Evolutionary conservation across 2,888 invertebrate genomes (phyloP).

Genomic region (Syritta pipiens): DNA sequence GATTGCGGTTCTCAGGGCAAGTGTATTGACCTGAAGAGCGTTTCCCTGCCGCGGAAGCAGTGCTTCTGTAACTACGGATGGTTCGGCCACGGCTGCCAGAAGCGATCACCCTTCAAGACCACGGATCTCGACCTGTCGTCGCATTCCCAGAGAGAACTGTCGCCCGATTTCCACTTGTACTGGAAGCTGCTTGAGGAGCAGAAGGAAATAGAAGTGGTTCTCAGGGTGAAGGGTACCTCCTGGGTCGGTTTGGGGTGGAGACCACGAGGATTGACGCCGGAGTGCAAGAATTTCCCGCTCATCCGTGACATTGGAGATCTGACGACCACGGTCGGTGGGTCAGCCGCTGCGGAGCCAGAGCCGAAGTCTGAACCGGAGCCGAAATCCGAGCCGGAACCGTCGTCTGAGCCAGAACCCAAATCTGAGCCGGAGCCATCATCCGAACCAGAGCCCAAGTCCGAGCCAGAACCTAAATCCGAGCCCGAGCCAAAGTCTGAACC

Average conservation of each 20-base stretch:
- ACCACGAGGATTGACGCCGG: conserved; percentile 86
- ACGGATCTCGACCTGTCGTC: conserved; percentile 86
- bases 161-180: conserved; percentile 88
- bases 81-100: conserved; percentile 91
- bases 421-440: conserved; percentile 77
- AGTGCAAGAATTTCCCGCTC: conserved; percentile 90
- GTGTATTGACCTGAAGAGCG: conserved; percentile 90
- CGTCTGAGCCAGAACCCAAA: conserved; percentile 73
- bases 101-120: conserved; percentile 87
- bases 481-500: conserved; percentile 80
- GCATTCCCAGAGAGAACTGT: conserved; percentile 86
- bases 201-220: conserved; percentile 92
- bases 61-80: conserved; percentile 96
- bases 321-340: conserved; percentile 74
- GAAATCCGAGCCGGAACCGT: conserved; percentile 76
- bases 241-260: conserved; percentile 96
- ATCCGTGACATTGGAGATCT: conserved; percentile 80
- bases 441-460: conserved; percentile 75
- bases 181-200: conserved; percentile 91
- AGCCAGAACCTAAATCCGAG: conserved; percentile 78
- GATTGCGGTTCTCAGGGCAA: conserved; percentile 93
- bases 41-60: conserved; percentile 88
- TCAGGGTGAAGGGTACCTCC: conserved; percentile 92
- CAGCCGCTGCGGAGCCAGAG: conserved; percentile 74
- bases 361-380: conserved; percentile 78